Evolutionary conservation across 2,797 vertebrate species (phyloP), one percentile per base, ranked within the genome.

Genomic region (Rhabdophis nuchalis): DNA sequence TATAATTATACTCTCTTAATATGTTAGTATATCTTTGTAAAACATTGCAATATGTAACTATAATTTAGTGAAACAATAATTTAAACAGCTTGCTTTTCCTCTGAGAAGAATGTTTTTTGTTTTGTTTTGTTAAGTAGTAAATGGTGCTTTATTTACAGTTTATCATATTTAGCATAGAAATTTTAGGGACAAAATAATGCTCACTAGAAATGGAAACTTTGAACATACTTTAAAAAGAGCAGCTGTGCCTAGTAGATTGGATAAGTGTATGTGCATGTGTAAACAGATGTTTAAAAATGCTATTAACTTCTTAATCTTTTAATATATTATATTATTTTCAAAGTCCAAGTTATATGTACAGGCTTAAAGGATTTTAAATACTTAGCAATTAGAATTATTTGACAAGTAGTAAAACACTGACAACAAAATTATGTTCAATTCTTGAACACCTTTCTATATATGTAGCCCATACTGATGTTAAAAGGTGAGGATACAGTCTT

Each of bases 21-120:
- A 14, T 0, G 4, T 5, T 92, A 91, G 25, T 20, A 41, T 57
- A 13, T 82, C 3, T 93, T 93, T 91, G 54, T 87, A 52, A 25
- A 89, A 88, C 64, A 91, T 20, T 57, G 1, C 8, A 54, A 2
- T 46, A 93, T 68, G 23, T 2, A 13, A 29, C 2, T 53, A 6
- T 72, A 72, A 86, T n/a, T 29, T 10, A 90, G 4, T 89, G 90
- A 90, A 94, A 89, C 32, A 54, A 29, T 64, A 52, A 52, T 86
- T 64, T 90, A 53, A 91, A 36, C 41, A 68, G 6, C 86, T 93
- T 29, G 58, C 92, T 32, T 92, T 1, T 87, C 92, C 72, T 94
- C 25, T 85, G 58, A 61, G 58, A 89, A 82, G 36, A 64, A 27
- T 93, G n/a, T 13, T 91, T 10, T 54, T 85, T 5, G 23, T 16